phyloP scores from a whole-genome alignment of 1,140 invertebrate species.

The Bombus confusus region DNA sequence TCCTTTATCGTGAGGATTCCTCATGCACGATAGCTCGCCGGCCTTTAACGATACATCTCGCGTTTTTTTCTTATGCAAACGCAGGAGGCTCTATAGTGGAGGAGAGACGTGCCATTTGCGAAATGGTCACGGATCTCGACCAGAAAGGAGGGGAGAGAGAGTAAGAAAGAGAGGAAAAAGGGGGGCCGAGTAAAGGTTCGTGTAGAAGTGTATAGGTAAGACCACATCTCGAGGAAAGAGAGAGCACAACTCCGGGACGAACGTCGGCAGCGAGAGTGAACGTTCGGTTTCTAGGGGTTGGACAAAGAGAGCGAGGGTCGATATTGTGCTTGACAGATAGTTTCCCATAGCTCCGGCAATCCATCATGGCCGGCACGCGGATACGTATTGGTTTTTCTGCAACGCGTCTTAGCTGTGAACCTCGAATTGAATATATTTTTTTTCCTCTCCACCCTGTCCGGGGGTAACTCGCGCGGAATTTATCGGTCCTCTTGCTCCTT shows the following conservation, averaged over 20 bases:
- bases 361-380: slow-evolving; percentile 80
- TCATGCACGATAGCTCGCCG: neutral
- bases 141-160: slow-evolving; percentile 33
- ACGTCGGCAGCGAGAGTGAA: slow-evolving; percentile 70
- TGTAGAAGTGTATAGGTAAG: slow-evolving; percentile 62
- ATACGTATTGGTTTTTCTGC: slow-evolving; percentile 81
- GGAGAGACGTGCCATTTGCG: slow-evolving; percentile 61
- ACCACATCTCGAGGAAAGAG: slow-evolving; percentile 45
- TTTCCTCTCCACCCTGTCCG: slow-evolving; percentile 33
- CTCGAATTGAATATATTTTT: slow-evolving; percentile 76
- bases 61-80: slow-evolving; percentile 57
- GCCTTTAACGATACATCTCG: slow-evolving; percentile 11
- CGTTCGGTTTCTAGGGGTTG: slow-evolving; percentile 74
- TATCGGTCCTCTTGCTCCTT: slow-evolving; percentile 29
- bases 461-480: slow-evolving; percentile 58
- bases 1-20: slow-evolving; percentile 24
- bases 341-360: slow-evolving; percentile 82
- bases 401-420: slow-evolving; percentile 76
- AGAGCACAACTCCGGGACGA: slow-evolving; percentile 57
- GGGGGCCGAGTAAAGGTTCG: slow-evolving; percentile 53
- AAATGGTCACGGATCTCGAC: slow-evolving; percentile 72
- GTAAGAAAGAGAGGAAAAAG: slow-evolving; percentile 37
- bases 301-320: slow-evolving; percentile 80
- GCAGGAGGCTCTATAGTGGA: slow-evolving; percentile 43
- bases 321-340: slow-evolving; percentile 83